Percentiles rank a stretch among this genome's conserved stretches.
These are phyloP conservation scores for Cyanoramphus novaezelandiae DNA, from an alignment of 2,113 vertebrate species.

Conservation along the genomic window DNA sequence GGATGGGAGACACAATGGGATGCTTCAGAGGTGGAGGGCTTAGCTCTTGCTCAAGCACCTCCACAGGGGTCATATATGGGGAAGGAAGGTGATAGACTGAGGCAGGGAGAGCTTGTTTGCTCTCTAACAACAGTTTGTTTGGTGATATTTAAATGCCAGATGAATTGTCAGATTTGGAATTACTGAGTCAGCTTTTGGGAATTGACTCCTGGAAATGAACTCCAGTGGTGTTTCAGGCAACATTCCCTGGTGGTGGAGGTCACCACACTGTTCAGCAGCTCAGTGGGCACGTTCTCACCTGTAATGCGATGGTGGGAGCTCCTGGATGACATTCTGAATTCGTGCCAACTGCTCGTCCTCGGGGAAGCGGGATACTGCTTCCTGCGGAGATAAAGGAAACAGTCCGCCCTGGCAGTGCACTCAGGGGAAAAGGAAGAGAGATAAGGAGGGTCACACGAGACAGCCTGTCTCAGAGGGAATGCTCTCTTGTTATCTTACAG, in stretches of 20 bases:
- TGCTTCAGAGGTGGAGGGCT: neutral
- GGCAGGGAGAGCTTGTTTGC: neutral
- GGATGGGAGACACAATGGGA: neutral
- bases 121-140: neutral
- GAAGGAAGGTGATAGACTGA: neutral
- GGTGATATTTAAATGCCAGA: neutral
- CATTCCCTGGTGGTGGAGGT: neutral
- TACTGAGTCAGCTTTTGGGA: neutral
- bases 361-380: slow-evolving; percentile 80
- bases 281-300: slow-evolving; percentile 74
- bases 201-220: neutral
- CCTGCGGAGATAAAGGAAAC: slow-evolving; percentile 66
- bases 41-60: neutral
- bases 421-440: slow-evolving; percentile 8
- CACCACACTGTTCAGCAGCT: neutral
- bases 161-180: neutral
- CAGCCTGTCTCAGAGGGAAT: neutral
- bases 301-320: slow-evolving; percentile 91
- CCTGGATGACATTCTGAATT: slow-evolving; percentile 89
- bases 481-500: neutral
- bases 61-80: rapidly evolving
- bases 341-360: slow-evolving; percentile 86
- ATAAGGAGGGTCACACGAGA: neutral
- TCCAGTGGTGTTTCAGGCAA: neutral
- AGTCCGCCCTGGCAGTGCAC: neutral